These are phyloP conservation scores for Nycticebus coucang DNA, from an alignment of 2,113 vertebrate species.

Conservation along the genomic window DNA sequence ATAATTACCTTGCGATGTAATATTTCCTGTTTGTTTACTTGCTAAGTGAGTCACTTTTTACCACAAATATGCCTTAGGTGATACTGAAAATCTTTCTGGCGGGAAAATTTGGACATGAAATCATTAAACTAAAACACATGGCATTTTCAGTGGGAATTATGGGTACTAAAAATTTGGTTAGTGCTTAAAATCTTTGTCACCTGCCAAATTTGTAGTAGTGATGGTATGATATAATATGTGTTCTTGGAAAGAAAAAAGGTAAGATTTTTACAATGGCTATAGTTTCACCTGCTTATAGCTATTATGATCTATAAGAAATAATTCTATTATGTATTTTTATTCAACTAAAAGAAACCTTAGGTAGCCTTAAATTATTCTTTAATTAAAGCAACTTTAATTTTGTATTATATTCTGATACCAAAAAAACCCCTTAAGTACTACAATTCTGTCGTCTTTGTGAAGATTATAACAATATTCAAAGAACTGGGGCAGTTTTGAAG, in stretches of 20 bases:
- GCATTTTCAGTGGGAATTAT: slow-evolving; percentile 76
- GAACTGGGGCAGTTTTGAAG: not conserved
- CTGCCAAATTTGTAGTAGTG: not conserved
- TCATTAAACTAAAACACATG: slow-evolving; percentile 77
- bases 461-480: not conserved
- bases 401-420: not conserved
- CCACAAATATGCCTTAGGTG: slow-evolving; percentile 73
- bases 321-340: not conserved
- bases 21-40: slow-evolving; percentile 76
- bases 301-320: slow-evolving; percentile 20
- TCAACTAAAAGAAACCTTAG: not conserved
- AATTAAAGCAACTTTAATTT: not conserved
- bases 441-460: not conserved
- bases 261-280: not conserved
- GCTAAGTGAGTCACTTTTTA: slow-evolving; percentile 77
- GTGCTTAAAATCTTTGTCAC: slow-evolving; percentile 29
- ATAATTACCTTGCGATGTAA: slow-evolving; percentile 84
- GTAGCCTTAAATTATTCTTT: not conserved
- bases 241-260: not conserved
- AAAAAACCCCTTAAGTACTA: not conserved
- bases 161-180: slow-evolving; percentile 65
- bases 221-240: not conserved
- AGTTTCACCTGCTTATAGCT: not conserved
- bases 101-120: slow-evolving; percentile 75
- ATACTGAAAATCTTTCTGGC: slow-evolving; percentile 72